Conservation (phyloP, 2,888 invertebrate genomes). For the Melanchra persicariae region DNA sequence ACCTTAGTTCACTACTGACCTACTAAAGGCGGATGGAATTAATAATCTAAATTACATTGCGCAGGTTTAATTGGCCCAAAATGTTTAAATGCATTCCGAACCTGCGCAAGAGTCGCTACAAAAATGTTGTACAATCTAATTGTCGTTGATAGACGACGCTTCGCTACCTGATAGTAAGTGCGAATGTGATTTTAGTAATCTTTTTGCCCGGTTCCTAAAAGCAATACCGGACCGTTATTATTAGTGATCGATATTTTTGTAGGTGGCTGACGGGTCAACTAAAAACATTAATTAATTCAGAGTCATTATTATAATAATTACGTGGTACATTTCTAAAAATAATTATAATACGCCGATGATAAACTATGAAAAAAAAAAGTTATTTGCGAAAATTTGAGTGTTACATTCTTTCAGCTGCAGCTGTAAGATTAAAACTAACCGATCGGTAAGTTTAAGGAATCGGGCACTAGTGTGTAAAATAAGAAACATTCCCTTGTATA, state of each 20-base stretch:
- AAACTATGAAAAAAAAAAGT: neutral
- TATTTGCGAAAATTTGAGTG: neutral
- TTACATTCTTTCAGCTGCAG: too few species aligned
- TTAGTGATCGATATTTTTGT: too few species aligned
- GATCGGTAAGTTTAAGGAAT: constrained; percentile 1
- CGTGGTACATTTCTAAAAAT: too few species aligned
- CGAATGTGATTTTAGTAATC: constrained; percentile 54
- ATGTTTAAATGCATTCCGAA: constrained; percentile 20
- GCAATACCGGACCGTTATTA: neutral
- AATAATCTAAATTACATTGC: constrained; percentile 39
- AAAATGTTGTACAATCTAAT: constrained; percentile 48
- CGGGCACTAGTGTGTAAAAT: constrained; percentile 24
- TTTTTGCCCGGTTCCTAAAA: constrained; percentile 29
- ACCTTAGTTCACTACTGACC: constrained; percentile 45
- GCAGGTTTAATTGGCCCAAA: constrained; percentile 45
- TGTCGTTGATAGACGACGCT: constrained; percentile 36
- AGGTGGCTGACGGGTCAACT: neutral
- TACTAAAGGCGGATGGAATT: constrained; percentile 29
- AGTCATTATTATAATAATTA: neutral
- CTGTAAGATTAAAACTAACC: neutral
- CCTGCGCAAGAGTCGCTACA: constrained; percentile 59
- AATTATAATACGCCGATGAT: too few species aligned
- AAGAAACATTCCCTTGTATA: constrained; percentile 45
- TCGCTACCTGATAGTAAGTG: constrained; percentile 57
- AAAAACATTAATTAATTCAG: neutral